A percentile compares a stretch with the other conserved stretches of the same genome.
Evolutionary conservation across 2,797 vertebrate species (phyloP).

Genomic region (Morus bassanus): DNA sequence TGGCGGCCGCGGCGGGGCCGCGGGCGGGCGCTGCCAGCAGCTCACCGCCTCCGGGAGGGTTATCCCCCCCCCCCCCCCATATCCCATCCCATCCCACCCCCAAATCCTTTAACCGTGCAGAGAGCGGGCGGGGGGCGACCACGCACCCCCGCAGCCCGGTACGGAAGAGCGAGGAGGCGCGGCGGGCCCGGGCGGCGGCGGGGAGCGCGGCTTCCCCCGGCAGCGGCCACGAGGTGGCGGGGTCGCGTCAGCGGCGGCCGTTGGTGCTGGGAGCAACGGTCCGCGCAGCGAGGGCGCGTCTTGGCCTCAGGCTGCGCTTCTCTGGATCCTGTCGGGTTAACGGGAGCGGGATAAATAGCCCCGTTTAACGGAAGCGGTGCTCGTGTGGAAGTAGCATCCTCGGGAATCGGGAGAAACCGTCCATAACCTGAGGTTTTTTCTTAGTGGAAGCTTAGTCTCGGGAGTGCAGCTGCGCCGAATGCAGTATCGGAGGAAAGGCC

Average conservation of each 20-base stretch:
- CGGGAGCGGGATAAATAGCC: rapidly evolving
- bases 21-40: neutral
- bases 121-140: neutral
- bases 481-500: neutral
- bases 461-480: rapidly evolving
- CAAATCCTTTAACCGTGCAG: neutral
- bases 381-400: neutral
- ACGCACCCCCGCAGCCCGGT: neutral
- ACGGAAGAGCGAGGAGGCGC: neutral
- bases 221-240: constrained; percentile 4
- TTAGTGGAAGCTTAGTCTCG: rapidly evolving
- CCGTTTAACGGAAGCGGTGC: rapidly evolving
- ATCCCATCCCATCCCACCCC: too few species aligned
- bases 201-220: neutral
- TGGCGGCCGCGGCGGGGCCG: neutral
- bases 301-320: rapidly evolving
- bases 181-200: neutral
- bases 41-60: too few species aligned
- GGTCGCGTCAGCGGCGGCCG: neutral
- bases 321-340: too few species aligned
- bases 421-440: too few species aligned
- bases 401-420: neutral
- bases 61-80: neutral
- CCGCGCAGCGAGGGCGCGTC: too few species aligned
- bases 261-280: rapidly evolving